Conservation (phyloP, 2,888 invertebrate genomes). For the Ernsta delagoae region DNA sequence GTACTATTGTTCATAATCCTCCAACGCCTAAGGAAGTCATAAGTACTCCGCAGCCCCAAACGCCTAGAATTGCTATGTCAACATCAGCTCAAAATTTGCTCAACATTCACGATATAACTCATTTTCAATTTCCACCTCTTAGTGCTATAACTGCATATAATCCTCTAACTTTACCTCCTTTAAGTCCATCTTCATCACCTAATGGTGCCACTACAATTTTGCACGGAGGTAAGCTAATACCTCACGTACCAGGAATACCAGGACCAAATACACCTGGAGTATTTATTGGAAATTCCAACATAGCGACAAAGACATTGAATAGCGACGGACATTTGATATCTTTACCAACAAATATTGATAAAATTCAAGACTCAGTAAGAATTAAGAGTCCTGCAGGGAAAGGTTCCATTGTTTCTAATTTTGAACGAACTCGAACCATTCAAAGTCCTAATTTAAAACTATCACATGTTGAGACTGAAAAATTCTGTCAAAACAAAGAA, state of each 20-base stretch:
- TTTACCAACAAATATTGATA: conserved; percentile 54
- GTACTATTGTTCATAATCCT: conserved; percentile 89
- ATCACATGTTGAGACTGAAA: conserved; percentile 58
- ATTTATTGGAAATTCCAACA: conserved; percentile 58
- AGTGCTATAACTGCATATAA: conserved; percentile 89
- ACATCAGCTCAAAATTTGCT: conserved; percentile 76
- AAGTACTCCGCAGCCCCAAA: conserved; percentile 74
- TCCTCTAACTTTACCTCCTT: conserved; percentile 87
- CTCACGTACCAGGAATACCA: conserved; percentile 94
- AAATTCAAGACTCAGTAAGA: conserved; percentile 50
- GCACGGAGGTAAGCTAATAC: conserved; percentile 90
- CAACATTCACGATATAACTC: conserved; percentile 77
- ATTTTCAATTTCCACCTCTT: conserved; percentile 88
- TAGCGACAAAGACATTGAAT: conserved; percentile 53
- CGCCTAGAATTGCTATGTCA: conserved; percentile 84
- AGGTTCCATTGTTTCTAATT: conserved; percentile 52
- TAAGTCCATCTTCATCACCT: conserved; percentile 75
- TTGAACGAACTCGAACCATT: conserved; percentile 59
- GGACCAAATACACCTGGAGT: conserved; percentile 88
- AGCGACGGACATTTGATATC: conserved; percentile 55
- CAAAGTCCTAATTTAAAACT: conserved; percentile 53
- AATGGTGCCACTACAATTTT: conserved; percentile 87
- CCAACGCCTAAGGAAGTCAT: conserved; percentile 80
- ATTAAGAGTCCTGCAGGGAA: conserved; percentile 53
- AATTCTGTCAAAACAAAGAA: conserved; percentile 55